phyloP scores from a whole-genome alignment of 2,888 invertebrate genomes.

The Zygaena filipendulae region DNA sequence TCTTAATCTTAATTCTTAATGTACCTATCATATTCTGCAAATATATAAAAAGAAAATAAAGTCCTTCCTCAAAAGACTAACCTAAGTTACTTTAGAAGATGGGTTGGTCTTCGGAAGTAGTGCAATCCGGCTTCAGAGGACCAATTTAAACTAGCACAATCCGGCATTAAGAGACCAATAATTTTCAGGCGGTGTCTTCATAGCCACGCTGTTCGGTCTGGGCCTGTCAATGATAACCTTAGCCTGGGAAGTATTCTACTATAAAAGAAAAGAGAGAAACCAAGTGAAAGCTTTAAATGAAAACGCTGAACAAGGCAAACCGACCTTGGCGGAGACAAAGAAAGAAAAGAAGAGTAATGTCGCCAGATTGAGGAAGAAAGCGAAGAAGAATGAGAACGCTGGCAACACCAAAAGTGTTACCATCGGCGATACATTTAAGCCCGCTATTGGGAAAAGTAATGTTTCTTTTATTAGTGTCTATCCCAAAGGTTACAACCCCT shows the following conservation, averaged over 20 bases:
- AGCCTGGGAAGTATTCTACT: slow-evolving; percentile 84
- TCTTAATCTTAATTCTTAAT: too few species aligned
- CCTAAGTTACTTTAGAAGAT: too few species aligned
- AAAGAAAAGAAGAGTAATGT: slow-evolving; percentile 20
- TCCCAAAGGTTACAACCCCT: slow-evolving; percentile 42
- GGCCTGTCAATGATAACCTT: slow-evolving; percentile 87
- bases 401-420: slow-evolving; percentile 36
- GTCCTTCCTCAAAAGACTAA: too few species aligned
- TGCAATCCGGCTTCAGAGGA: too few species aligned
- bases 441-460: slow-evolving; percentile 29
- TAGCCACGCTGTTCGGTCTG: slow-evolving; percentile 87
- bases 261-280: slow-evolving; percentile 67
- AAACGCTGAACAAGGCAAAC: slow-evolving; percentile 25
- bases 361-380: slow-evolving; percentile 23
- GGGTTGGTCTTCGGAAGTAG: too few species aligned
- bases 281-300: slow-evolving; percentile 28
- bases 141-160: too few species aligned
- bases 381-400: slow-evolving; percentile 20
- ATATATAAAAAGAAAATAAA: too few species aligned
- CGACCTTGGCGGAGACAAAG: slow-evolving; percentile 22
- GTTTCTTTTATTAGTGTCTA: slow-evolving; percentile 52
- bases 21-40: too few species aligned
- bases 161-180: too few species aligned
- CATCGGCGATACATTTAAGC: slow-evolving; percentile 54
- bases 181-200: slow-evolving; percentile 85